These are phyloP conservation scores for Graptemys geographica DNA, from an alignment of 2,797 vertebrate genomes.

Conservation along the genomic window DNA sequence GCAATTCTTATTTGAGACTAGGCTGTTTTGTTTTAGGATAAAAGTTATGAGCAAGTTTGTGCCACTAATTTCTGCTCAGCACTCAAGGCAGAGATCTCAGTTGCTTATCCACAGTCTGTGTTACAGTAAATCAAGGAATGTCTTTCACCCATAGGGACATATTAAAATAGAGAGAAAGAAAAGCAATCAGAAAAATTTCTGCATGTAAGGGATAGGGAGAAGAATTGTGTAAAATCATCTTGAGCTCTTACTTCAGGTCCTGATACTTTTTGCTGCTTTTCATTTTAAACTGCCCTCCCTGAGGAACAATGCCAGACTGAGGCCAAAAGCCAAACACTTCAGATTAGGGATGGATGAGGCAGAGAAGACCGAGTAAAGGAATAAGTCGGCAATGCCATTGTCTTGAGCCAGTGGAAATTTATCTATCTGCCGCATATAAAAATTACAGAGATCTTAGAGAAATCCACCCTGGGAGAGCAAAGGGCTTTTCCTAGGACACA, in stretches of 20 bases:
- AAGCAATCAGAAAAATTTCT: neutral
- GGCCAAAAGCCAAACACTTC: neutral
- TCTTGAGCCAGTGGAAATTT: fast-evolving
- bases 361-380: neutral
- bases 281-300: neutral
- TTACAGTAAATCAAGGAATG: neutral
- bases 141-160: neutral
- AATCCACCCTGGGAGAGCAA: neutral
- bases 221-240: neutral
- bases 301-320: neutral
- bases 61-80: neutral
- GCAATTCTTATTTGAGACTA: neutral
- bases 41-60: neutral
- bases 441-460: neutral
- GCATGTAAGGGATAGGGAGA: neutral
- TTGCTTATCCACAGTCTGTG: neutral
- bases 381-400: neutral
- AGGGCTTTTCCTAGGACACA: neutral
- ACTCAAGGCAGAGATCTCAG: conserved; percentile 29
- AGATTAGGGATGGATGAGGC: neutral
- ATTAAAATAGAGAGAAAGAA: neutral
- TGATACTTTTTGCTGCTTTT: neutral
- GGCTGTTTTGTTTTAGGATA: neutral
- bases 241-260: neutral
- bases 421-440: neutral